phyloP scores from a whole-genome alignment of 1,140 invertebrate species.

The Dendroctonus ponderosae region DNA sequence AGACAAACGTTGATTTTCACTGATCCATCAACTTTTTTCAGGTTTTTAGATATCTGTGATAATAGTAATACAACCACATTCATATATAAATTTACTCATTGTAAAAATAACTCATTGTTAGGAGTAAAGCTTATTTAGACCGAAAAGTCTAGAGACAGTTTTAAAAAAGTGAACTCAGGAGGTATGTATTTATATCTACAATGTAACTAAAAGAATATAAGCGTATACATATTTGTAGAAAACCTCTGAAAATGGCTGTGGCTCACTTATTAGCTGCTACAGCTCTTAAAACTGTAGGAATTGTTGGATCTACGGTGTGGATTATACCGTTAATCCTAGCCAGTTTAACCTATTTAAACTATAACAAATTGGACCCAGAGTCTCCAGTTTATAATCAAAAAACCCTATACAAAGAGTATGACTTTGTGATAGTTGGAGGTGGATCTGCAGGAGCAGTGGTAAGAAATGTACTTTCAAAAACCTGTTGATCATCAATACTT shows the following conservation, averaged over 20 bases:
- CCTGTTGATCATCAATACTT: neutral
- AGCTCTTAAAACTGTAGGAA: constrained; percentile 71
- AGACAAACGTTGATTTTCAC: neutral
- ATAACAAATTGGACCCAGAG: constrained; percentile 79
- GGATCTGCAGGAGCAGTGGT: constrained; percentile 92
- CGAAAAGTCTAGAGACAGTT: too few species aligned
- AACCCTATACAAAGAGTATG: constrained; percentile 65
- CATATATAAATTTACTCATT: neutral
- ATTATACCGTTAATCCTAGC: constrained; percentile 77
- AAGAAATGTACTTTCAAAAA: constrained; percentile 49
- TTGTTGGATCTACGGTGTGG: constrained; percentile 74
- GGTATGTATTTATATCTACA: neutral
- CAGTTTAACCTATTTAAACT: constrained; percentile 77
- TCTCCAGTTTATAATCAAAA: constrained; percentile 62
- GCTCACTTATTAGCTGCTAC: constrained; percentile 70
- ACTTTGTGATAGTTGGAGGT: constrained; percentile 85
- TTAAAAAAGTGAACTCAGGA: neutral
- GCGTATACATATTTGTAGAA: neutral
- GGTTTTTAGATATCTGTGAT: constrained; percentile 30
- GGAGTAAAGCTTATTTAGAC: too few species aligned
- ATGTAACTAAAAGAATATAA: too few species aligned
- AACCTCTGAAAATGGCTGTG: constrained; percentile 61
- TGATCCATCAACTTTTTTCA: neutral
- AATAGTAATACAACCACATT: constrained; percentile 7
- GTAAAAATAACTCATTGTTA: neutral